Conservation (phyloP, 2,113 vertebrate species). For the Perca flavescens region DNA sequence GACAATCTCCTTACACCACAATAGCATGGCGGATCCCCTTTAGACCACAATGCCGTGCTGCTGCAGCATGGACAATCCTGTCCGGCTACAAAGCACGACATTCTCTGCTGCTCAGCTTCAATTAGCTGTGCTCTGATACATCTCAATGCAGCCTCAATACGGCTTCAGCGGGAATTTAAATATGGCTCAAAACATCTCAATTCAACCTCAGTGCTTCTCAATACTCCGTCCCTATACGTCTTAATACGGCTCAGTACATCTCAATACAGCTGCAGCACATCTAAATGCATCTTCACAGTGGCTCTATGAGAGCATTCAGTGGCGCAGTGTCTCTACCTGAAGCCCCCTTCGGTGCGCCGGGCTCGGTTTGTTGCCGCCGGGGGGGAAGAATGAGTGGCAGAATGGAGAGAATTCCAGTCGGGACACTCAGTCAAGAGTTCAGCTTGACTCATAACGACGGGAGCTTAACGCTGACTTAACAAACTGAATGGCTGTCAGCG, state of each 20-base stretch:
- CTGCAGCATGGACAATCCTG: slow-evolving; percentile 74
- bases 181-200: slow-evolving; percentile 82
- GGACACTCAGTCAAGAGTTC: slow-evolving; percentile 76
- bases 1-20: slow-evolving; percentile 80
- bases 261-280: slow-evolving; percentile 72
- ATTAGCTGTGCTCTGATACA: slow-evolving; percentile 84
- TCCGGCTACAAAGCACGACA: slow-evolving; percentile 76
- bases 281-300: slow-evolving; percentile 61
- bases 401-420: slow-evolving; percentile 69
- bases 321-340: slow-evolving; percentile 61
- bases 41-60: slow-evolving; percentile 67
- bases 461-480: slow-evolving; percentile 77
- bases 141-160: slow-evolving; percentile 76
- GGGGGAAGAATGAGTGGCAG: slow-evolving; percentile 66
- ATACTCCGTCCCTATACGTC: slow-evolving; percentile 50
- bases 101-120: slow-evolving; percentile 81
- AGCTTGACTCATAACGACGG: slow-evolving; percentile 73
- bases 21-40: slow-evolving; percentile 75
- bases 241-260: slow-evolving; percentile 78
- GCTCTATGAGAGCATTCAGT: slow-evolving; percentile 54
- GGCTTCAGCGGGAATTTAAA: slow-evolving; percentile 73
- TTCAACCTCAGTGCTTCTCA: slow-evolving; percentile 78
- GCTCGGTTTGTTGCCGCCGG: slow-evolving; percentile 54
- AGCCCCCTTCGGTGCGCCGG: slow-evolving; percentile 38
- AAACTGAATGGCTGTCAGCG: slow-evolving; percentile 75